These are phyloP conservation scores for Brienomyrus brachyistius DNA, from an alignment of 2,113 vertebrate species.

Conservation along the genomic window DNA sequence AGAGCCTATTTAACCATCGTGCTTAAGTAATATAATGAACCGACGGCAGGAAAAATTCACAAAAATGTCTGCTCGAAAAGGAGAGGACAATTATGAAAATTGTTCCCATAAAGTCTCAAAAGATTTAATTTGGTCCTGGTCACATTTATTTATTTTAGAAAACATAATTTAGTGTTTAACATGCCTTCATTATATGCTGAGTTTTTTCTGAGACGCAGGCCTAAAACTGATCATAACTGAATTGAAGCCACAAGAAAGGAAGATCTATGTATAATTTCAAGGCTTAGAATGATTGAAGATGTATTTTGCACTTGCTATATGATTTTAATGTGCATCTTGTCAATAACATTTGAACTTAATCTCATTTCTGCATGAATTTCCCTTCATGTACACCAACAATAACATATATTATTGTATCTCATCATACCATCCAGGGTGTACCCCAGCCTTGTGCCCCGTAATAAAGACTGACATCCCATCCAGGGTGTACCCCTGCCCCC, in stretches of 20 bases:
- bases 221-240: background rate
- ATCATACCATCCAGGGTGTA: background rate
- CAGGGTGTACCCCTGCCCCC: background rate
- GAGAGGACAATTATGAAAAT: slow-evolving; percentile 7
- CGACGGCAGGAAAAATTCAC: background rate
- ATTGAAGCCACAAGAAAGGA: background rate
- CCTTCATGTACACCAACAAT: background rate
- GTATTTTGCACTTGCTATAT: background rate
- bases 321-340: background rate
- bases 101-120: background rate
- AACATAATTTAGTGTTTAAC: background rate
- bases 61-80: background rate
- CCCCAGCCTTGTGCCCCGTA: background rate
- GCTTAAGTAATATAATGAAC: background rate
- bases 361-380: background rate
- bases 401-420: background rate
- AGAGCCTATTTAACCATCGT: background rate
- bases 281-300: background rate
- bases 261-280: background rate
- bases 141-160: background rate
- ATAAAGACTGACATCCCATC: background rate
- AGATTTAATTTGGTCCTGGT: background rate
- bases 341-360: background rate
- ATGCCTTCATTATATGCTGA: background rate
- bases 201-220: background rate